Base-by-base conservation (phyloP, 2,888 invertebrate genomes). In the Hololepta plana region DNA sequence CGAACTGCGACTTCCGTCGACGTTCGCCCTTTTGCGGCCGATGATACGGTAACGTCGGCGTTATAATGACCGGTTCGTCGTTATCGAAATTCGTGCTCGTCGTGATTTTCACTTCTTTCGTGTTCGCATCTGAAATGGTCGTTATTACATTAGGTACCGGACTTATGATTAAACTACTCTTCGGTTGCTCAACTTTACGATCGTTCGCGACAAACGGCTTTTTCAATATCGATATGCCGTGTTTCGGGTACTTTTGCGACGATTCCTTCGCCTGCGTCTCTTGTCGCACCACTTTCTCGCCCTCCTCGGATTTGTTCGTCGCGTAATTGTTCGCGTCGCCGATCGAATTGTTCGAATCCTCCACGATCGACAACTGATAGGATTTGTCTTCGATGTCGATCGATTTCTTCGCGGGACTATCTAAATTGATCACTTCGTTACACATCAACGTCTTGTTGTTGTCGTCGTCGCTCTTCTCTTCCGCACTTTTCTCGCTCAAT, bases 311-410 rank as follows among this genome's bases (percentile, higher is more conserved):
- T 38, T 62, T 61, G 3, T 62, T 62, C 4, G 62, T 60, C 2
- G 62, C 62, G 32, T 60, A 61, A n/a, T n/a, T n/a, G 35, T 61
- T 58, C 32, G 62, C 58, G 29, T 66, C 65, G 41, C 58, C 61
- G 55, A 61, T 57, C 1, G 59, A 53, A 0, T 61, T 29, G 20
- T 34, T 32, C 5, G 38, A 44, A 30, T 51, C 47, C 30, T 53
- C 53, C 11, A 46, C 37, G 23, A 54, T 52, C 2, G 50, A 51
- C 24, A 52, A 34, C 38, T 53, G 49, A 32, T 51, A 51, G 4
- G 47, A 41, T 32, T 46, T 46, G 17, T 52, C 47, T 35, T 42
- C 34, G 36, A 35, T n/a, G 37, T 5, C 12, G 12, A n/a, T n/a
- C n/a, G n/a, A n/a, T 26, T 34, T 40, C 31, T 42, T 40, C 26